Base-by-base conservation (phyloP, 2,888 invertebrate genomes). In the Abrostola triplasia region DNA sequence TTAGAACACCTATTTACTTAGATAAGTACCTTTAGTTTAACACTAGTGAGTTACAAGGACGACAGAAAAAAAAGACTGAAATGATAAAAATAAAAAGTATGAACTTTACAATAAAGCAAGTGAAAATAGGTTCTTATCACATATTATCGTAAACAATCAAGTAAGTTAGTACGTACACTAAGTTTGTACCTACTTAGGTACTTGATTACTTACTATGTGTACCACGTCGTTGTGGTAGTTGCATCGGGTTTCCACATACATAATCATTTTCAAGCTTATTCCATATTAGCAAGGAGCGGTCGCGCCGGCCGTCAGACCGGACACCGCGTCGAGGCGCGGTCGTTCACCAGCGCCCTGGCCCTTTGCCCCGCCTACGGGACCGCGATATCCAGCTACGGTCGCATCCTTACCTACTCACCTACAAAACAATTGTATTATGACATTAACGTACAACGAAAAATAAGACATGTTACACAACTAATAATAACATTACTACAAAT, bases 301-400 rank as follows among this genome's bases (percentile, higher is more conserved):
- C 70, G 68, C 59, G 57, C 51, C 48, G 38, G 53, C 41, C 54
- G 75, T 60, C 72, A 56, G 73, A 80, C 76, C 82, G 80, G 80
- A 80, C 77, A 69, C 70, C 65, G 71, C 70, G 79, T 57, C 73
- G 58, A 69, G 68, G 65, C 76, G 85, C 85, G 88, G 88, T 88
- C 88, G 88, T 88, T 90, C 88, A 89, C 88, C 87, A 87, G 79
- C 67, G 64, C 69, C 74, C 74, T 79, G 82, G 85, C 85, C 87
- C 87, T 87, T 85, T 83, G 84, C 83, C 82, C 85, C 84, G 83
- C 82, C 83, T 85, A 85, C 83, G 74, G 79, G 67, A 79, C 74
- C 54, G 61, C 75, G 75, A 83, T 82, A 78, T 66, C 73, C 52
- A 70, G 54, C 47, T 70, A 53, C 57, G 55, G 42, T 47, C 64